phyloP scores from a whole-genome alignment of 30 jellyfish, hydroid and myxozoan species.

The Rhopilema esculentum region DNA sequence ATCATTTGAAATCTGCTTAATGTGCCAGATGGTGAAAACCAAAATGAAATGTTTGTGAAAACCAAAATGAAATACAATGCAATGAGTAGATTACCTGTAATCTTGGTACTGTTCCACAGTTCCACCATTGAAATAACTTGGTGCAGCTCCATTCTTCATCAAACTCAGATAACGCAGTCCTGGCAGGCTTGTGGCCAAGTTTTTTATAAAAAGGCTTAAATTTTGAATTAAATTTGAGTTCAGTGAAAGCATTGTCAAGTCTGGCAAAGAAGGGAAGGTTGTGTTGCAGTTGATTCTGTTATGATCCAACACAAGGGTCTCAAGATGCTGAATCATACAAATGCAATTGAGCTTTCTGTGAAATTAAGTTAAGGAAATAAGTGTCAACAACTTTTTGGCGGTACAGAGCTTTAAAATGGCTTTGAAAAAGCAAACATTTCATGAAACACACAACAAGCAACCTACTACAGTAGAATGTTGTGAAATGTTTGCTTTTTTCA shows the following conservation, averaged over 20 bases:
- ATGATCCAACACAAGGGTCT: constrained; percentile 76
- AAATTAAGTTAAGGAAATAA: constrained; percentile 18
- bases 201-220: constrained; percentile 69
- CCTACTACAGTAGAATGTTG: too few species aligned
- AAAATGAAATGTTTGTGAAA: too few species aligned
- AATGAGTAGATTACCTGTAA: constrained; percentile 63
- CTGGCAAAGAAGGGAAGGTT: constrained; percentile 50
- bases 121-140: constrained; percentile 90
- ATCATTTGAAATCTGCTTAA: too few species aligned
- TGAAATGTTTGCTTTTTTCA: too few species aligned
- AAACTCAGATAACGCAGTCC: constrained; percentile 67
- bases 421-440: too few species aligned
- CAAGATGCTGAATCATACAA: constrained; percentile 46
- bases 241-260: constrained; percentile 67
- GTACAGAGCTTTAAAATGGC: neutral
- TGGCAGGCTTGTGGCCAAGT: constrained; percentile 54
- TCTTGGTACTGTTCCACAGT: constrained; percentile 79
- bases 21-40: too few species aligned
- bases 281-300: constrained; percentile 55
- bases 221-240: constrained; percentile 64
- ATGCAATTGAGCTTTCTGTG: constrained; percentile 60
- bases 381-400: too few species aligned
- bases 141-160: constrained; percentile 95
- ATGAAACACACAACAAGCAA: too few species aligned
- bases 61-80: neutral